Evolutionary conservation across 1,140 invertebrate genomes (phyloP).

Genomic region (Drosophila pandora): DNA sequence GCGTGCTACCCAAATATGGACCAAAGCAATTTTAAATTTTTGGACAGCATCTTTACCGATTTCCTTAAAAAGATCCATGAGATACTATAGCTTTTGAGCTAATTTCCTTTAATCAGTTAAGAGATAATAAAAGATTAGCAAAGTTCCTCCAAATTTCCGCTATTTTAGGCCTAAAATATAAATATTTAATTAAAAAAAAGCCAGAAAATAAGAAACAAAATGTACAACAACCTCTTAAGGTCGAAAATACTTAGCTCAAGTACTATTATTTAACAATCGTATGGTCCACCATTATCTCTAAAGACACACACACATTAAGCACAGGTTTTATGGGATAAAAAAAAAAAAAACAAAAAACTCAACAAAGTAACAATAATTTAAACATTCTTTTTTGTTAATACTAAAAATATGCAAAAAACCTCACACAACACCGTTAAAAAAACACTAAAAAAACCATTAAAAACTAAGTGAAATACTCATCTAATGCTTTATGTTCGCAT

Average conservation of each 20-base stretch:
- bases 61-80: background rate
- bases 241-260: background rate
- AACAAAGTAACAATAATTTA: conserved; percentile 19
- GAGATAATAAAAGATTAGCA: too few species aligned
- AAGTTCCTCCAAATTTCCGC: conserved; percentile 6
- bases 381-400: conserved; percentile 35
- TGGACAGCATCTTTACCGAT: background rate
- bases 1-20: background rate
- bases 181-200: too few species aligned
- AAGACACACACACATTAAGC: conserved; percentile 23
- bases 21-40: conserved; percentile 10
- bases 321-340: conserved; percentile 43
- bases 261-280: conserved; percentile 6
- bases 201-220: background rate
- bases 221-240: conserved; percentile 39
- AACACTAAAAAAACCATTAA: conserved; percentile 5
- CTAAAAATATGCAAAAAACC: conserved; percentile 32
- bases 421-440: conserved; percentile 8
- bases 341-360: conserved; percentile 4
- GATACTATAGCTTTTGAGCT: background rate
- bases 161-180: background rate
- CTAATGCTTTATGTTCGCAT: conserved; percentile 21
- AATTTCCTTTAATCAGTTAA: background rate
- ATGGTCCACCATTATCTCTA: conserved; percentile 4
- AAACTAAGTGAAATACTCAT: conserved; percentile 13